Evolutionary conservation across 92 coral and sea anemone species (phyloP).

Genomic region (Epizoanthus illoricatus): DNA sequence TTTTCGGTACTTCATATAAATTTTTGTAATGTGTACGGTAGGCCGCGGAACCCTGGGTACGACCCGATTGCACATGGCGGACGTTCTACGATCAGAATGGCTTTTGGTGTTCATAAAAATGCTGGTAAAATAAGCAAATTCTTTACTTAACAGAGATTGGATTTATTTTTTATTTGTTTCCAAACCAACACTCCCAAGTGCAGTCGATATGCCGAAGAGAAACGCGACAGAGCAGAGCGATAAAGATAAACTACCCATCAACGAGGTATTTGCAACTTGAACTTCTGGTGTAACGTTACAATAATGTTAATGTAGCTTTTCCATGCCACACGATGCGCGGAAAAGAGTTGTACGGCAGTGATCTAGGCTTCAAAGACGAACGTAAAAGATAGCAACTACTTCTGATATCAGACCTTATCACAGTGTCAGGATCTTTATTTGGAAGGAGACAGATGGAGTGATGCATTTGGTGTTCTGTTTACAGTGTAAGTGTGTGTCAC

Average conservation of each 20-base stretch:
- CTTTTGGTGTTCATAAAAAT: not conserved
- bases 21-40: not conserved
- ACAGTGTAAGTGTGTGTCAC: no score
- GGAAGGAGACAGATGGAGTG: no score
- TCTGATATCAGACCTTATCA: no score
- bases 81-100: not conserved
- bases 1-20: not conserved
- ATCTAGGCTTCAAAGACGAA: no score
- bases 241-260: not conserved
- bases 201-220: constrained; percentile 34
- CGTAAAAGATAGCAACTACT: no score
- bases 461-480: no score
- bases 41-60: constrained; percentile 34
- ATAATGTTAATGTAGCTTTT: no score
- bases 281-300: no score
- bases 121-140: not conserved
- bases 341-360: no score
- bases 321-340: no score
- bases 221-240: not conserved
- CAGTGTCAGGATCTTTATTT: no score
- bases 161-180: not conserved
- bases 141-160: not conserved
- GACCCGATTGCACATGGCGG: constrained; percentile 79
- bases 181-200: not conserved
- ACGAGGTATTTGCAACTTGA: constrained; percentile 24